These are phyloP conservation scores for Gobionotothen gibberifrons DNA, from an alignment of 2,797 vertebrate species.

Conservation along the genomic window DNA sequence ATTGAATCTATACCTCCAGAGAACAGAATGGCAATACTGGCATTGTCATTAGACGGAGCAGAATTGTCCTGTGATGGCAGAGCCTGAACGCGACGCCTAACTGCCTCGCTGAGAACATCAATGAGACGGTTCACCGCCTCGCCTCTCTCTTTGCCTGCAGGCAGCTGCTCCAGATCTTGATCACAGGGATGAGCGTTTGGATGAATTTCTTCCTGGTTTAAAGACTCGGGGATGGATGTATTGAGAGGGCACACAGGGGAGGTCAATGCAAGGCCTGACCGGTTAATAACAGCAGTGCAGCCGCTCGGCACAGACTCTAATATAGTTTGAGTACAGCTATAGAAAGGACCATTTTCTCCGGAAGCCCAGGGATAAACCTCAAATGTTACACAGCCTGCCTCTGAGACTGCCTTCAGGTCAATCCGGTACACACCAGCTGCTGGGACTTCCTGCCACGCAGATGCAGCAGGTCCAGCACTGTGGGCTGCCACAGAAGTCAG, in stretches of 20 bases:
- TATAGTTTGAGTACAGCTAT: conserved; percentile 22
- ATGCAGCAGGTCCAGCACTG: conserved; percentile 21
- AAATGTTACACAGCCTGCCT: conserved; percentile 74
- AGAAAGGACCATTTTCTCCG: conserved; percentile 24
- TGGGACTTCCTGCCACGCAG: conserved; percentile 90
- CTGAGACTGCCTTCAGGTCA: conserved; percentile 80
- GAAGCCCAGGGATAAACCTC: conserved; percentile 88
- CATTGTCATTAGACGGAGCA: conserved; percentile 39
- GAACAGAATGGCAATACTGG: conserved; percentile 90
- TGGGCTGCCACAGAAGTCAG: conserved; percentile 85
- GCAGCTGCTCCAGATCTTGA: conserved; percentile 80
- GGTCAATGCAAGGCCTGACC: conserved; percentile 74
- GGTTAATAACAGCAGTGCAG: conserved; percentile 73
- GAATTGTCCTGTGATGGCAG: conserved; percentile 54
- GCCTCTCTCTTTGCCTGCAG: conserved; percentile 70
- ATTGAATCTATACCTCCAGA: conserved; percentile 97
- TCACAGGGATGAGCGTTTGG: conserved; percentile 39
- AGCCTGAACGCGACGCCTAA: conserved; percentile 86
- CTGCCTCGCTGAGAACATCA: conserved; percentile 85
- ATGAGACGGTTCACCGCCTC: conserved; percentile 79
- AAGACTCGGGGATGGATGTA: conserved; percentile 59
- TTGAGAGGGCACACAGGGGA: conserved; percentile 88
- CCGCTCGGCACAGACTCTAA: conserved; percentile 76
- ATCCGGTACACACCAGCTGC: conserved; percentile 90
- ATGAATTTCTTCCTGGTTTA: conserved; percentile 16